Evolutionary conservation across 2,113 vertebrate genomes (phyloP), one percentile per base, ranked within the genome.

Genomic region (Hemiscyllium ocellatum): DNA sequence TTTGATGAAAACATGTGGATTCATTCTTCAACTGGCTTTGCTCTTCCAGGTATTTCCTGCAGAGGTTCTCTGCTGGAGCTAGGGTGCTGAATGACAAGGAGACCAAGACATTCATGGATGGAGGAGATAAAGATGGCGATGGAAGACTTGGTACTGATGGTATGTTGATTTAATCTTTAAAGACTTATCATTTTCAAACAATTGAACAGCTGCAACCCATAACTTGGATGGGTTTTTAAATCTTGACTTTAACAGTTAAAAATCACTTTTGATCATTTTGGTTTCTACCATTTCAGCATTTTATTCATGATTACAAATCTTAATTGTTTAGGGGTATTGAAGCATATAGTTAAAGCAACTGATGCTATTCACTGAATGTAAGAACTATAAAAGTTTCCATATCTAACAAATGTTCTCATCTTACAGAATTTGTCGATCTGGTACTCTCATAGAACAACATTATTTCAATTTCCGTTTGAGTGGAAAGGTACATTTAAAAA

Each of bases 111-210:
- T 97, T 99, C 96, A 96, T 99, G 96, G 97, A 98, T 83, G 98
- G 98, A 69, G 98, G 98, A 72, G 99, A 99, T 96, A 98, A 98
- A 2, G 98, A 99, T 2, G 98, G 98, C 47, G 99, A 99, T n/a
- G 99, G 99, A 50, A 98, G 97, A 97, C 98, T 99, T 65, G 99
- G 99, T 96, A 98, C 96, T 96, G 98, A 99, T 0, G 99, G 99
- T 99, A 97, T 97, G 96, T 78, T 42, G 69, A 72, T 52, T 47
- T 12, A 95, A 72, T 52, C 69, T 76, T 70, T 95, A 42, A 4
- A 52, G 47, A 95, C 72, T 42, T 37, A n/a, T 8, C 37, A 19
- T 4, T 65, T 37, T 93, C n/a, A 66, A 33, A 61, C 50, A 65
- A n/a, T 13, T 4, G 4, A 13, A 26, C 20, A 94, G 4, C 4